Conservation (phyloP, 2,113 vertebrate species). For the Tragelaphus strepsiceros region DNA sequence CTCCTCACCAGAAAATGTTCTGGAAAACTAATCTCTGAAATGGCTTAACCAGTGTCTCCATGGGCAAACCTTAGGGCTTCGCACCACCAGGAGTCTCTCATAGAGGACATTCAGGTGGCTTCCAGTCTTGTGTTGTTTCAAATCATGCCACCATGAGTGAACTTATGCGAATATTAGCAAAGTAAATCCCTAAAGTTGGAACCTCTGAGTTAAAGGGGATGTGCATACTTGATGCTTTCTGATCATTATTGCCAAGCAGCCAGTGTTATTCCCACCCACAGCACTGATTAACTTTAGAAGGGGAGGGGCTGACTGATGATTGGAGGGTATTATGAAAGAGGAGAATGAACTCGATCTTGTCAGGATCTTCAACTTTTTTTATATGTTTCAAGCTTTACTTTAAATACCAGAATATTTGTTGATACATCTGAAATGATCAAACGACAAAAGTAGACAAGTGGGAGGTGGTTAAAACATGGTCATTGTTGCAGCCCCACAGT, state of each 20-base stretch:
- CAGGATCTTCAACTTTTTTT: neutral
- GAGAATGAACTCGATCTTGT: neutral
- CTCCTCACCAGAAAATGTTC: neutral
- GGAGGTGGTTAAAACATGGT: rapidly evolving
- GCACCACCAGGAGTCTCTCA: no score
- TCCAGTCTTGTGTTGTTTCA: neutral
- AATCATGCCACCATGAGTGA: neutral
- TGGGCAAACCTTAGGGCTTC: neutral
- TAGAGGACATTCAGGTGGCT: neutral
- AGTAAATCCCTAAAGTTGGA: neutral
- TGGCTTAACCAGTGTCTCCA: neutral
- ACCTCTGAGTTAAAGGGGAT: neutral
- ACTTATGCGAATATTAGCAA: neutral
- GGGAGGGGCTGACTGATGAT: neutral
- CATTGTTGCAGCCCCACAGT: no score
- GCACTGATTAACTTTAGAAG: neutral
- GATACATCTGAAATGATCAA: neutral
- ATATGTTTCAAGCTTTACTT: neutral
- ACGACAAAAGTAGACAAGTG: neutral
- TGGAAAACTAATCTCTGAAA: neutral
- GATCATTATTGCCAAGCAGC: neutral
- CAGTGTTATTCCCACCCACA: no score
- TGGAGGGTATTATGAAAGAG: neutral
- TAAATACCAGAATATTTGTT: neutral
- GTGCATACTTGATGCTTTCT: neutral